phyloP scores from a whole-genome alignment of 2,888 invertebrate species.

The Platerodrilus igneus region DNA sequence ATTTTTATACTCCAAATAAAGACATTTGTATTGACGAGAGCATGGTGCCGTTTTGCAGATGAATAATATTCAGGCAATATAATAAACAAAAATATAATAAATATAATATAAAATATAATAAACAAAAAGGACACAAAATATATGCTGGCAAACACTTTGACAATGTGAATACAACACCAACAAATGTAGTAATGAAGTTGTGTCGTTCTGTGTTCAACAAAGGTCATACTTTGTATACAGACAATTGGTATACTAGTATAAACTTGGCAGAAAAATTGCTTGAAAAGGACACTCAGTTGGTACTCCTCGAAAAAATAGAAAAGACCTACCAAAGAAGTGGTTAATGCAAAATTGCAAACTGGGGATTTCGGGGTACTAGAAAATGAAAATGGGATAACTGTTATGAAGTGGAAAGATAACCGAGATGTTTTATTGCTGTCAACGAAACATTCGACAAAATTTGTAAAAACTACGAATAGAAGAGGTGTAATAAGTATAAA shows the following conservation, averaged over 20 bases:
- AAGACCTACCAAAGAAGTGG: conserved; percentile 24
- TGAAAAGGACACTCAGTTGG: conserved; percentile 4
- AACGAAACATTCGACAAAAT: conserved; percentile 35
- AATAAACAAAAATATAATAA: too few relatives aligned
- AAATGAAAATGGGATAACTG: conserved; percentile 33
- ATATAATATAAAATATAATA: too few relatives aligned
- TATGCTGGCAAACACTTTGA: not conserved
- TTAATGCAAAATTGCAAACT: conserved; percentile 33
- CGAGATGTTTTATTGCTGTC: conserved; percentile 33
- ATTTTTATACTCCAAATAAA: too few relatives aligned
- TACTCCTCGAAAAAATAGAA: too few relatives aligned
- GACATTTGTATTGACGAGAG: too few relatives aligned
- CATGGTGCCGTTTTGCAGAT: too few relatives aligned
- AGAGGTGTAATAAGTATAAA: conserved; percentile 3
- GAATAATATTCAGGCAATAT: too few relatives aligned
- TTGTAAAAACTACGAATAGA: conserved; percentile 17
- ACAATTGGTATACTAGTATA: conserved; percentile 17
- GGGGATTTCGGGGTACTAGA: conserved; percentile 31
- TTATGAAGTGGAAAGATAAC: conserved; percentile 35
- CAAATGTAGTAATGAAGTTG: too few relatives aligned
- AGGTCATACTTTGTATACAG: conserved; percentile 12
- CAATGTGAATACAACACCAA: not conserved
- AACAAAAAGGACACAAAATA: too few relatives aligned
- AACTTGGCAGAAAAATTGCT: conserved; percentile 5
- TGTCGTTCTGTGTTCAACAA: conserved; percentile 12